A percentile compares a stretch with the other conserved stretches of the same genome.
These are phyloP conservation scores for Lithophane socia DNA, from an alignment of 2,888 invertebrate species.

Conservation along the genomic window DNA sequence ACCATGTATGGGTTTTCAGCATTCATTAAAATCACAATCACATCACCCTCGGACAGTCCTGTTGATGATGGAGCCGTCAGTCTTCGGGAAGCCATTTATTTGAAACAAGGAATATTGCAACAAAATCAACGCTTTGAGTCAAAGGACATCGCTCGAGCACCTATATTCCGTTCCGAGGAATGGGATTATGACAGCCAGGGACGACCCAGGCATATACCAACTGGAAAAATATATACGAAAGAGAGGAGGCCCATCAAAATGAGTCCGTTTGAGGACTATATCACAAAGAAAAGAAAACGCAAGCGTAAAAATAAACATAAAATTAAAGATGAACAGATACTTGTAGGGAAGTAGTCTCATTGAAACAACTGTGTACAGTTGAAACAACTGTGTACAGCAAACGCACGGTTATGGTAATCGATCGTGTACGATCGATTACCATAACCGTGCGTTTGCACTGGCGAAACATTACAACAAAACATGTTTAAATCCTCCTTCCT, in stretches of 20 bases:
- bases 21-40: neutral
- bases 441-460: too few relatives aligned
- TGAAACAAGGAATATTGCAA: neutral
- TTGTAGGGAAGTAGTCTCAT: too few relatives aligned
- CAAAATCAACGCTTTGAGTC: neutral
- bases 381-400: too few relatives aligned
- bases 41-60: too few relatives aligned
- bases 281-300: neutral
- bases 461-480: too few relatives aligned
- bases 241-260: neutral
- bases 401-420: too few relatives aligned
- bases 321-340: too few relatives aligned
- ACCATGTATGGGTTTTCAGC: slow-evolving; percentile 3
- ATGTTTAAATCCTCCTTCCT: too few relatives aligned
- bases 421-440: too few relatives aligned
- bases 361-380: too few relatives aligned
- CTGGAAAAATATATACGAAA: neutral
- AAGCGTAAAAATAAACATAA: neutral
- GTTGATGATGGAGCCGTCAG: neutral
- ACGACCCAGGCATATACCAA: neutral
- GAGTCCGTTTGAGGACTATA: neutral
- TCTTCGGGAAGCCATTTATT: neutral
- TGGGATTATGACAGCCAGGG: neutral
- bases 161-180: neutral
- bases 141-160: neutral